These are phyloP conservation scores for Drosophila nigrodunni DNA, from an alignment of 1,140 invertebrate species.

Conservation along the genomic window DNA sequence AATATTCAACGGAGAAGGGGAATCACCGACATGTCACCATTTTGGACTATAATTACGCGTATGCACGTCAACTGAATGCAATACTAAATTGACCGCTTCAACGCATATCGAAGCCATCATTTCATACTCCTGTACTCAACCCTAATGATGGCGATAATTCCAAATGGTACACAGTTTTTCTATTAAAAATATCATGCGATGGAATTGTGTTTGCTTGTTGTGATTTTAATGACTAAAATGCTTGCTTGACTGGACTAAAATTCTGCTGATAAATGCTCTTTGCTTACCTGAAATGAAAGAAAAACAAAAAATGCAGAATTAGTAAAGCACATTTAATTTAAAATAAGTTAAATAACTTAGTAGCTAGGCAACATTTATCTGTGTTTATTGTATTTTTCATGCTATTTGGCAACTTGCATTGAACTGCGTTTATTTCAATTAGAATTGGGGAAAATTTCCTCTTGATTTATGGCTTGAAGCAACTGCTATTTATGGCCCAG, in stretches of 20 bases:
- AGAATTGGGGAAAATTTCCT: slow-evolving; percentile 2
- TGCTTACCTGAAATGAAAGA: slow-evolving; percentile 68
- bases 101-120: slow-evolving; percentile 60
- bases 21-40: slow-evolving; percentile 47
- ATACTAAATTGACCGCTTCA: slow-evolving; percentile 55
- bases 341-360: neutral
- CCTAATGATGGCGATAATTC: neutral
- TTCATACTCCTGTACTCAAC: neutral
- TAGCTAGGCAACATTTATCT: neutral
- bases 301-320: neutral
- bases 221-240: slow-evolving; percentile 65
- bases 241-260: slow-evolving; percentile 53
- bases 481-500: slow-evolving; percentile 32
- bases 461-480: slow-evolving; percentile 18
- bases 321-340: neutral
- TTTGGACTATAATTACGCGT: slow-evolving; percentile 74
- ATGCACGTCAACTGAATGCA: slow-evolving; percentile 64
- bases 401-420: neutral
- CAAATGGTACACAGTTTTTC: slow-evolving; percentile 49
- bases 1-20: neutral
- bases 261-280: slow-evolving; percentile 5
- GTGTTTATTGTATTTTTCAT: neutral
- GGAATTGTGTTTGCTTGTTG: slow-evolving; percentile 47
- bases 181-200: slow-evolving; percentile 50
- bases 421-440: slow-evolving; percentile 4